A percentile compares a stretch with the other conserved stretches of the same genome.
phyloP scores from a whole-genome alignment of 2,888 invertebrate species.

The Oithona nana region DNA sequence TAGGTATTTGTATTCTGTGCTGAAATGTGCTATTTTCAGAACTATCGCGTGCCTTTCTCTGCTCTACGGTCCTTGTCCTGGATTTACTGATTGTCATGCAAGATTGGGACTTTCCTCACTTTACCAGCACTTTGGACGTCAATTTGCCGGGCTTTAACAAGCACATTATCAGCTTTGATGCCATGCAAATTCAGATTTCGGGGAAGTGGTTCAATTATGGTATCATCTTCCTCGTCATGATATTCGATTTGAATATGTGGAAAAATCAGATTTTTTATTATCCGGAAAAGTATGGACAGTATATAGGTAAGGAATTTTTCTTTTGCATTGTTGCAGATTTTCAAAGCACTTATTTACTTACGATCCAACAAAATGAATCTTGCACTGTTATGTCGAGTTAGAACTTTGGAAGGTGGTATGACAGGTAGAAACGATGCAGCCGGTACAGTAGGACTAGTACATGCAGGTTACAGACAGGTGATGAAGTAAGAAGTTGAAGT shows the following conservation, averaged over 20 bases:
- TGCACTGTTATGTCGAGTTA: not conserved
- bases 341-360: no score
- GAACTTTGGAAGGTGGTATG: no score
- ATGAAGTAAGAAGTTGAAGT: no score
- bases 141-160: conserved; percentile 32
- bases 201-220: conserved; percentile 38
- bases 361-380: conserved; percentile 1
- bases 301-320: conserved; percentile 26
- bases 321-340: no score
- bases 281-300: conserved; percentile 33
- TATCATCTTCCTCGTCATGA: conserved; percentile 33
- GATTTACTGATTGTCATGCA: conserved; percentile 35
- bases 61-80: conserved; percentile 34
- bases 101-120: conserved; percentile 37
- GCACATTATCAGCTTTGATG: not conserved
- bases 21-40: conserved; percentile 24
- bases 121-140: conserved; percentile 33
- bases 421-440: no score
- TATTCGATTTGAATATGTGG: conserved; percentile 36
- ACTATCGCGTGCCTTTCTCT: conserved; percentile 32
- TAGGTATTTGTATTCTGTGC: not conserved
- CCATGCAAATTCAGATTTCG: conserved; percentile 29
- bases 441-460: no score
- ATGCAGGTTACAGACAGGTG: no score
- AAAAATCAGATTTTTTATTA: conserved; percentile 35